Evolutionary conservation across 2,888 invertebrate species (phyloP), one percentile per base, ranked within the genome.

Genomic region (Limnephilus rhombicus): DNA sequence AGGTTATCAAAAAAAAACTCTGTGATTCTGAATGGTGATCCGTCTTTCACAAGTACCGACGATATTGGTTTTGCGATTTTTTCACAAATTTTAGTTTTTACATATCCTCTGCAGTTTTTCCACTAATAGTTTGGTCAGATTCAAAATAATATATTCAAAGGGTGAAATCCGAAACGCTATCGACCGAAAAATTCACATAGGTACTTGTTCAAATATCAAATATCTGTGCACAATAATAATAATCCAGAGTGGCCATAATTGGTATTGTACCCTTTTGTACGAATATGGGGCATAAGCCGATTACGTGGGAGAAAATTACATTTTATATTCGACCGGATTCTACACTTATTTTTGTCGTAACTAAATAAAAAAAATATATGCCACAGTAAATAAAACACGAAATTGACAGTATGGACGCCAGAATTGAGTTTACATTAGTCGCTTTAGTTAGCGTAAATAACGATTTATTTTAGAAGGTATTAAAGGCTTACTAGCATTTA

Each of bases 201-300:
- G 31, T 31, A 37, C 86, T 45, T n/a, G n/a, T 45, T 86, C 24
- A 86, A 86, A 68, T 68, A 86, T 45, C 12, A n/a, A n/a, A n/a
- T n/a, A n/a, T n/a, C 29, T 45, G 15, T 86, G 49, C 45, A n/a
- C 49, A 86, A 86, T 86, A 86, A 86, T 86, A 86, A 86, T 37
- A 45, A 41, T 86, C 45, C 86, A 86, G 83, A 86, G 86, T 86
- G 86, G 11, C n/a, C 86, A 68, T 68, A 68, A 68, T 68, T 68
- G 68, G 68, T 68, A 86, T 86, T 86, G 86, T 86, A 86, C 45
- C 86, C 41, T 45, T 49, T 45, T 86, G 86, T 41, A 37, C 83
- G 83, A 34, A 34, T 18, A 34, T n/a, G 18, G 83, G 83, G 37
- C 24, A 12, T 83, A 83, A 83, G 83, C 83, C 83, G 83, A 37